Base-by-base conservation (phyloP, 92 coral and sea anemone genomes). In the Umimayanthus chanpuru region DNA sequence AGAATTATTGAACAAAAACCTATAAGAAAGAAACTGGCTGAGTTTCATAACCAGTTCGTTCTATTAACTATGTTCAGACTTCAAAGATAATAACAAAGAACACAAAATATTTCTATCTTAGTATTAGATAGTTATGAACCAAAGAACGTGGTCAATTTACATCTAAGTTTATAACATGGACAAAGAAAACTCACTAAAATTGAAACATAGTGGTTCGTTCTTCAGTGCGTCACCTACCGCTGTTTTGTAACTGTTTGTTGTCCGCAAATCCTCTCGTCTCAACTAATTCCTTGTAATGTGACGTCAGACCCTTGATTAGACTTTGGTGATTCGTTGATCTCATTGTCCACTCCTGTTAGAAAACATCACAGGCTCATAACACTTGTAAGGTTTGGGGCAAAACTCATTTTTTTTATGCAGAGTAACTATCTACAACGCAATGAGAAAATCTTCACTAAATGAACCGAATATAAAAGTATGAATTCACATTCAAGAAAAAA, bases 341-440 rank as follows among this genome's bases (percentile, higher is more conserved):
- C 85, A 96, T 93, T 28, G 95, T 92, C 99, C 99, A 97, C 43
- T 94, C 97, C 99, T 97, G 84, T 8, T n/a, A 43, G 80, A 18
- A 76, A 78, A 83, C 43, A 29, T 38, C 3, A 61, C 6, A 61
- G 20, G 18, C 26, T 23, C 20, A 61, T 61, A 25, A 21, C 1
- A 15, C 58, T 15, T 16, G 58, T 12, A 53, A 18, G 58, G 58
- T 53, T 53, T 53, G 3, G 58, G 58, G 18, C 18, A 53, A 50
- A 11, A 12, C 58, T 53, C 58, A 2, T 12, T 12, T 53, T 14
- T 53, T 15, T 16, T 32, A n/a, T n/a, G 56, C 16, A 50, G 12
- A 50, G 82, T 6, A 41, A 79, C 58, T 36, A 29, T 43, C 56
- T 50, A 10, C 18, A 53, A 53, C 1, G 36, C 18, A 16, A 47